Evolutionary conservation across 2,797 vertebrate genomes (phyloP).

Genomic region (Sciurus carolinensis): DNA sequence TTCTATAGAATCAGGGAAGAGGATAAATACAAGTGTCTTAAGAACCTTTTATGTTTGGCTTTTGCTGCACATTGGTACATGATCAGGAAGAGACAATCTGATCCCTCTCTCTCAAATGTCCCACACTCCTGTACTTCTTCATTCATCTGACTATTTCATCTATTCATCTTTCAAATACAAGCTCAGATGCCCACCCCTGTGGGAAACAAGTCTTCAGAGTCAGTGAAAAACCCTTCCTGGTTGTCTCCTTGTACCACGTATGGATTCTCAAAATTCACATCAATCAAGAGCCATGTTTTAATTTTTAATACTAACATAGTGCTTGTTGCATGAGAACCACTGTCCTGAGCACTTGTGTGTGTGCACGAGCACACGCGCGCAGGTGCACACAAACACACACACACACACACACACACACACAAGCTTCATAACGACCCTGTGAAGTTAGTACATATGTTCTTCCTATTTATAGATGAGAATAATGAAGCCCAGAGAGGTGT

Average conservation of each 20-base stretch:
- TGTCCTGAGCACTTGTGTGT: background rate
- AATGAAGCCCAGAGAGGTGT: background rate
- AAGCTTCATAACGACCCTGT: background rate
- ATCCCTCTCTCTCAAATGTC: background rate
- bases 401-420: background rate
- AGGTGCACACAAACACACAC: rapidly evolving
- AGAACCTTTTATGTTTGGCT: background rate
- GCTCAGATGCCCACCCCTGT: background rate
- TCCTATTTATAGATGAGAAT: background rate
- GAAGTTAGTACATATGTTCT: background rate
- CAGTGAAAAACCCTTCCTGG: background rate
- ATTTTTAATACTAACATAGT: background rate
- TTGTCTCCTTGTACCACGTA: background rate
- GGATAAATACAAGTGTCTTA: background rate
- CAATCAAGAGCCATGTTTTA: background rate
- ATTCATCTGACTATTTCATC: background rate
- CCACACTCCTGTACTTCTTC: background rate
- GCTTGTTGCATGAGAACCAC: background rate
- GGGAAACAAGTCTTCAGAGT: conserved; percentile 32
- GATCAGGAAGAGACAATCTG: background rate
- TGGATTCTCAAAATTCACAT: background rate
- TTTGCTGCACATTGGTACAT: background rate
- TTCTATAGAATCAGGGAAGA: background rate
- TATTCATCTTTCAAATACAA: background rate
- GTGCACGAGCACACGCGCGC: background rate